Evolutionary conservation across 1,140 invertebrate species (phyloP).

Genomic region (Watersipora subatra): DNA sequence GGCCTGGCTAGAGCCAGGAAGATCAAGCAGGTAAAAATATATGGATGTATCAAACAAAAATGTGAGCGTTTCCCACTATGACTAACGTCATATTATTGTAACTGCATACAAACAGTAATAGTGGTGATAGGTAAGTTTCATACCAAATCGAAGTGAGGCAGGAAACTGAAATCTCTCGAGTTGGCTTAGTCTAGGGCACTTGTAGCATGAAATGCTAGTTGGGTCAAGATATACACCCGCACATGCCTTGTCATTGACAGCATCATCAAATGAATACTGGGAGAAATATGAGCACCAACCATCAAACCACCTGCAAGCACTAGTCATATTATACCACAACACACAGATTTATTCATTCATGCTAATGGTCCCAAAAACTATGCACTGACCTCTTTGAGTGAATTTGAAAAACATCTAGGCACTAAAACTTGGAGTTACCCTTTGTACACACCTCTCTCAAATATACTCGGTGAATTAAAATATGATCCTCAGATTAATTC

Average conservation of each 20-base stretch:
- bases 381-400: neutral
- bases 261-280: neutral
- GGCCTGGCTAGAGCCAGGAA: no score
- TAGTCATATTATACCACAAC: neutral
- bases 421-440: no score
- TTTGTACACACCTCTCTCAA: no score
- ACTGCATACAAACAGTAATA: no score
- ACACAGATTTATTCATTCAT: neutral
- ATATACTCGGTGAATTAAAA: no score
- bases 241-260: neutral
- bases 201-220: neutral
- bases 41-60: no score
- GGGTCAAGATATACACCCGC: neutral
- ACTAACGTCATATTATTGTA: no score
- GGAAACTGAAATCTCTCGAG: neutral
- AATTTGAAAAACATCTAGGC: neutral
- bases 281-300: constrained; percentile 3
- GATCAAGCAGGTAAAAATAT: no score
- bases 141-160: neutral
- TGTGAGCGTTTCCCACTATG: no score
- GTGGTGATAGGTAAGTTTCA: no score
- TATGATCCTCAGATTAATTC: no score
- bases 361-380: neutral
- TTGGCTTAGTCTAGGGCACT: neutral
- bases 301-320: neutral